phyloP scores from a whole-genome alignment of 2,797 vertebrate species.

The Numenius phaeopus region DNA sequence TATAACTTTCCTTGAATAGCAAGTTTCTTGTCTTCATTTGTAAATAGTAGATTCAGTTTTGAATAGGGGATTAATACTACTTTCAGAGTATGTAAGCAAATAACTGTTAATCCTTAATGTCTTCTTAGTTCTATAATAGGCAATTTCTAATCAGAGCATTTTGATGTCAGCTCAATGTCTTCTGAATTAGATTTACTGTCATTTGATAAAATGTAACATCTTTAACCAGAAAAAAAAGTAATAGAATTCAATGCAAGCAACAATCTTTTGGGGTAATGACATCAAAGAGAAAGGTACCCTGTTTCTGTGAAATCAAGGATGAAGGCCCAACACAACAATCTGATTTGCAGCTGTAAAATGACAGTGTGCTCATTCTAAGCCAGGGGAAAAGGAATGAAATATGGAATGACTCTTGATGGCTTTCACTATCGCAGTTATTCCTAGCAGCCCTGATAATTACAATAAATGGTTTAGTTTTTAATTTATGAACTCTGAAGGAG shows the following conservation, averaged over 20 bases:
- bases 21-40: constrained; percentile 13
- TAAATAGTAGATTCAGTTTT: constrained; percentile 27
- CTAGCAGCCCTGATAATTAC: background rate
- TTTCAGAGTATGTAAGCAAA: background rate
- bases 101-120: constrained; percentile 23
- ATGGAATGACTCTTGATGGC: background rate
- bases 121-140: constrained; percentile 11
- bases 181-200: constrained; percentile 55
- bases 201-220: background rate
- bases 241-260: background rate
- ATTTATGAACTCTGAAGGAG: background rate
- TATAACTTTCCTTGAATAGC: background rate
- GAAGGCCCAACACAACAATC: background rate
- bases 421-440: background rate
- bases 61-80: constrained; percentile 46
- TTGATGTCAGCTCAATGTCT: constrained; percentile 48
- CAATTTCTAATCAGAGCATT: constrained; percentile 50
- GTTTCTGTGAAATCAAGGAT: background rate
- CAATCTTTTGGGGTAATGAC: background rate
- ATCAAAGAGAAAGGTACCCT: constrained; percentile 6
- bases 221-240: background rate
- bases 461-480: background rate
- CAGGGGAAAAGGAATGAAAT: background rate
- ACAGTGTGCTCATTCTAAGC: background rate
- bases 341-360: background rate